These are phyloP conservation scores for Scortum barcoo DNA, from an alignment of 2,113 vertebrate genomes.

Conservation along the genomic window DNA sequence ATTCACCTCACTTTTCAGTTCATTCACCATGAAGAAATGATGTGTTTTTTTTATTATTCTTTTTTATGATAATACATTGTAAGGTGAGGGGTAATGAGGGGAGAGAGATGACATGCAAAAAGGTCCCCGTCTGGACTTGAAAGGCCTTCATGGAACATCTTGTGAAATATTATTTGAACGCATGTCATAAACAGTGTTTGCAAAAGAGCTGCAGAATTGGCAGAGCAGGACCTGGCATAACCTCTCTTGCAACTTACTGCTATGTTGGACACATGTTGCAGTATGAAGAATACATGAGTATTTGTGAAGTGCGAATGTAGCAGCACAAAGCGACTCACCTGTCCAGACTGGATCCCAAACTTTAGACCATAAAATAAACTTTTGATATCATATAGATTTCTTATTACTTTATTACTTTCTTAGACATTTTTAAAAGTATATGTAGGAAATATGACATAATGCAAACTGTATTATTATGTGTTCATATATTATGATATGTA, in stretches of 20 bases:
- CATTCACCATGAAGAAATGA: neutral
- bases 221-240: neutral
- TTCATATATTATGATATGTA: no score
- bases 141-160: neutral
- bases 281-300: neutral
- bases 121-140: no score
- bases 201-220: neutral
- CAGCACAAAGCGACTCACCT: neutral
- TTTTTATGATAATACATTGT: no score
- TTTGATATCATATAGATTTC: neutral
- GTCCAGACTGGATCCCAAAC: neutral
- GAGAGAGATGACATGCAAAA: no score
- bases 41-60: neutral
- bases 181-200: neutral
- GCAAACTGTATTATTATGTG: no score
- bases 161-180: slow-evolving; percentile 8
- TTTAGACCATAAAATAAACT: neutral
- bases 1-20: neutral
- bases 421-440: neutral
- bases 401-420: neutral
- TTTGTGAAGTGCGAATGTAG: neutral
- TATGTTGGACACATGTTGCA: neutral
- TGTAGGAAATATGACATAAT: neutral
- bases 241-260: neutral
- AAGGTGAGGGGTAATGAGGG: no score